Conservation (phyloP, 2,888 invertebrate genomes). For the Rotaria socialis region DNA sequence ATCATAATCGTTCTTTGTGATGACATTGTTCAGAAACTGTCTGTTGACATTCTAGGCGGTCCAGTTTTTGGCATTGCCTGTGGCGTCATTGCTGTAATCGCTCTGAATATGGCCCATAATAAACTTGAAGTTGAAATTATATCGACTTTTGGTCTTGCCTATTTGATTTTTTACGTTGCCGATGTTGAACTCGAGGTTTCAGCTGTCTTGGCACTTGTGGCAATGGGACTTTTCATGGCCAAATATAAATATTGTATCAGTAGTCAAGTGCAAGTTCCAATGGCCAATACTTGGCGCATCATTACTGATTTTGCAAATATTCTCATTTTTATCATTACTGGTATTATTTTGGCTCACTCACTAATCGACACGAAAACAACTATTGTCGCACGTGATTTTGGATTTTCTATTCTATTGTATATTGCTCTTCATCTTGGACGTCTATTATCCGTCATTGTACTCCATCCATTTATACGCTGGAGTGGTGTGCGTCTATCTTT, state of each 20-base stretch:
- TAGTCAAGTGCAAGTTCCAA: neutral
- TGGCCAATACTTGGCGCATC: neutral
- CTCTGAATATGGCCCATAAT: neutral
- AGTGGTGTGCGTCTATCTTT: conserved; percentile 4
- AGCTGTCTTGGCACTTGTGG: neutral
- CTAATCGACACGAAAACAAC: neutral
- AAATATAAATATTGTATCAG: conserved; percentile 5
- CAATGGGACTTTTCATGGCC: conserved; percentile 29
- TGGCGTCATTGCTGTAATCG: neutral
- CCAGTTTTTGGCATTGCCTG: neutral
- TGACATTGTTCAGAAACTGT: neutral
- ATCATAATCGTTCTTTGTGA: neutral
- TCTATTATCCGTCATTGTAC: neutral
- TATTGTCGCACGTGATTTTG: neutral
- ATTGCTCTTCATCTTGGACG: neutral
- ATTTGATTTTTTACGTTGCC: neutral
- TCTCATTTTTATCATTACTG: conserved; percentile 1
- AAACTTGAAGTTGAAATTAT: neutral
- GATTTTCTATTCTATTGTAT: neutral
- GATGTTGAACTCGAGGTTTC: conserved; percentile 2
- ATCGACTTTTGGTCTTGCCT: neutral
- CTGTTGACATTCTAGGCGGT: neutral
- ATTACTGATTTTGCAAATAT: neutral
- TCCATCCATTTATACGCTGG: neutral
- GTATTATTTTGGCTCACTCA: conserved; percentile 24